Percentiles rank a stretch among this genome's conserved stretches.
Conservation (phyloP, 2,888 invertebrate species). For the Clistopyga incitator region DNA sequence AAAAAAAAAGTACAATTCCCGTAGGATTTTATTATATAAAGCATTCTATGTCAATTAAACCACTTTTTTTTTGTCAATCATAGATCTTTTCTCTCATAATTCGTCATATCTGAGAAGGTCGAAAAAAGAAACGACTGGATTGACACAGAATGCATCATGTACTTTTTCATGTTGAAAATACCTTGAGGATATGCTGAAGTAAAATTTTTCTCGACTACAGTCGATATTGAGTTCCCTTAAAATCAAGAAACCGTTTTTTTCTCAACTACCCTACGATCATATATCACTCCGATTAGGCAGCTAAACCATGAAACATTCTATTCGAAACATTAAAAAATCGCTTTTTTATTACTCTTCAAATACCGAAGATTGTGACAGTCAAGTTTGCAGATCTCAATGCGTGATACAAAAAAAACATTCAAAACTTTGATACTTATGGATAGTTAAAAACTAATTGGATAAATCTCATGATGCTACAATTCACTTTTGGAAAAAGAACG, state of each 20-base stretch:
- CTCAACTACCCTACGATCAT: neutral
- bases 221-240: too few relatives aligned
- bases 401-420: neutral
- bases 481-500: neutral
- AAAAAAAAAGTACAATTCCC: too few relatives aligned
- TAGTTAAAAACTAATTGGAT: neutral
- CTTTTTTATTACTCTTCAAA: conserved; percentile 42
- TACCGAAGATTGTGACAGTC: conserved; percentile 20
- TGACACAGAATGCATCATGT: too few relatives aligned
- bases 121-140: too few relatives aligned
- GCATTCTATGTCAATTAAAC: too few relatives aligned
- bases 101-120: too few relatives aligned
- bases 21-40: neutral
- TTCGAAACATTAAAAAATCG: conserved; percentile 55
- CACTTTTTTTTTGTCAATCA: too few relatives aligned
- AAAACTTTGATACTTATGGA: neutral
- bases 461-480: neutral
- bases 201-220: too few relatives aligned
- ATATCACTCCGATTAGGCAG: conserved; percentile 1
- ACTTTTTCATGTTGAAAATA: too few relatives aligned
- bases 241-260: too few relatives aligned
- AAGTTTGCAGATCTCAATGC: neutral
- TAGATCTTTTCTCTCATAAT: too few relatives aligned
- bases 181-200: too few relatives aligned
- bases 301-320: conserved; percentile 23